Evolutionary conservation across 2,888 invertebrate species (phyloP).

Genomic region (Ophion costatus): DNA sequence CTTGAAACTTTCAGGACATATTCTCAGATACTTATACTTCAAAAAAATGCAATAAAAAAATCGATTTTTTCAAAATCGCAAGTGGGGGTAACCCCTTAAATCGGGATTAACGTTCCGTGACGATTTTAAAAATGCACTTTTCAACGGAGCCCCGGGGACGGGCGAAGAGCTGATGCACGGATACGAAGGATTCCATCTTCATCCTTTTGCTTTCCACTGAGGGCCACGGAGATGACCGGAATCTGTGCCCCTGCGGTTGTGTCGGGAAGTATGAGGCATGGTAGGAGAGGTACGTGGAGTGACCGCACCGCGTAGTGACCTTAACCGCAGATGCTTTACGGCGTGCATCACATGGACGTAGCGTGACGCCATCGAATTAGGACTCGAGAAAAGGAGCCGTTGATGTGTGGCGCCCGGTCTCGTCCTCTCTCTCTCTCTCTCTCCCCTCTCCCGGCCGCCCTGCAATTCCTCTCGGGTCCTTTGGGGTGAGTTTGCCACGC

Average conservation of each 20-base stretch:
- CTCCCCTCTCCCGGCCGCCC: neutral
- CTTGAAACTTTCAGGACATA: too few species aligned
- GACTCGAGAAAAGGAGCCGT: slow-evolving; percentile 49
- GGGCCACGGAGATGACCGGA: neutral
- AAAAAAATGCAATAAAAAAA: too few species aligned
- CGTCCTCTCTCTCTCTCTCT: slow-evolving; percentile 17
- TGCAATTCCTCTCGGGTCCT: neutral
- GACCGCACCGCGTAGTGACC: slow-evolving; percentile 21
- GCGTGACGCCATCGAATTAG: slow-evolving; percentile 63
- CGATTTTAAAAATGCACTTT: slow-evolving; percentile 59
- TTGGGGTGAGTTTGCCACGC: slow-evolving; percentile 41
- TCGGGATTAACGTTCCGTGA: slow-evolving; percentile 58
- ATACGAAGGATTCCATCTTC: slow-evolving; percentile 8
- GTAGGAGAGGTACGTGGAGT: slow-evolving; percentile 43
- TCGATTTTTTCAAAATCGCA: too few species aligned
- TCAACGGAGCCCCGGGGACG: neutral
- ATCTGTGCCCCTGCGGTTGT: slow-evolving; percentile 4
- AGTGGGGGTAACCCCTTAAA: too few species aligned
- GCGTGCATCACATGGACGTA: slow-evolving; percentile 16
- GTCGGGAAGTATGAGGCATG: slow-evolving; percentile 23
- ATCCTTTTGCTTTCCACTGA: slow-evolving; percentile 13
- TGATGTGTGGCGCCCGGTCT: slow-evolving; percentile 50
- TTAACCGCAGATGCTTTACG: slow-evolving; percentile 62
- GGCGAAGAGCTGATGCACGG: neutral
- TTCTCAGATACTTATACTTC: too few species aligned